Conservation (phyloP, 2,113 vertebrate genomes). For the Mustela nigripes region DNA sequence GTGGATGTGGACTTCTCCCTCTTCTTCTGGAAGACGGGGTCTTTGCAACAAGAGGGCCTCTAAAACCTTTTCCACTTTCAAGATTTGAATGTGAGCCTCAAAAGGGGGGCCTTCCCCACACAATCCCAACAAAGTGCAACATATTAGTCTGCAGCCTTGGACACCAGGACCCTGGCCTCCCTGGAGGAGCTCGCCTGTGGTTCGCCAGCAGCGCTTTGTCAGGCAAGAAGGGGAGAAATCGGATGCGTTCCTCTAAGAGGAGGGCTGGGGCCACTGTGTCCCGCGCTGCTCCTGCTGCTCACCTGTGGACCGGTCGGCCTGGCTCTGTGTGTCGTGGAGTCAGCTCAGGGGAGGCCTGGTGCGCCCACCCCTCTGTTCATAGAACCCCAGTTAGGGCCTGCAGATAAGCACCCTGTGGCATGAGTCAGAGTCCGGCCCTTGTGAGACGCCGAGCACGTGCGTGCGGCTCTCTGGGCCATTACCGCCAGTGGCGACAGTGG, state of each 20-base stretch:
- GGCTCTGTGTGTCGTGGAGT: background rate
- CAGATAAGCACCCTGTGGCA: background rate
- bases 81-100: background rate
- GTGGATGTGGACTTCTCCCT: background rate
- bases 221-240: background rate
- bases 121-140: background rate
- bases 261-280: background rate
- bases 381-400: background rate
- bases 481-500: no score
- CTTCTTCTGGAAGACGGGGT: background rate
- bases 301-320: background rate
- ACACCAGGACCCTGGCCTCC: background rate
- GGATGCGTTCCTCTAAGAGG: background rate
- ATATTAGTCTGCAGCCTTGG: background rate
- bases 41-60: background rate
- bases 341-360: background rate
- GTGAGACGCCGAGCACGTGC: rapidly evolving
- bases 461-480: no score
- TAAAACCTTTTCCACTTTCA: background rate
- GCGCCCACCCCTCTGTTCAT: rapidly evolving
- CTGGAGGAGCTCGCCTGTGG: background rate
- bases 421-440: background rate
- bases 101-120: background rate
- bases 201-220: background rate
- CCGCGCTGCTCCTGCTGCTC: background rate